A percentile compares a stretch with the other conserved stretches of the same genome.
Evolutionary conservation across 1,140 invertebrate genomes (phyloP).

Genomic region (Bradynema listronoti): DNA sequence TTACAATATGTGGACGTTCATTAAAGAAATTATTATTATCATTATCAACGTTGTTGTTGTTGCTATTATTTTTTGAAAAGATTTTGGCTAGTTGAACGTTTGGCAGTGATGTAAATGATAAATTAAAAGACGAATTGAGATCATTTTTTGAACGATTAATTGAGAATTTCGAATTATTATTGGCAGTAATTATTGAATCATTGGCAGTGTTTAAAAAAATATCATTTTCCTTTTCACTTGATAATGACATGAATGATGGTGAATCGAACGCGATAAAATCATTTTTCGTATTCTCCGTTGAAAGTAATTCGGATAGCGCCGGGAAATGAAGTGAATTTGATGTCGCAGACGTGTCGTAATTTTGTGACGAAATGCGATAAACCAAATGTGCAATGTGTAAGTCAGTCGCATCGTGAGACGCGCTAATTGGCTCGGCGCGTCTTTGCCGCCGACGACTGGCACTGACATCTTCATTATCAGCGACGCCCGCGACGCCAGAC

Average conservation of each 20-base stretch:
- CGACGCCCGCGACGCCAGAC: constrained; percentile 3
- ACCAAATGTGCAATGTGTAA: constrained; percentile 32
- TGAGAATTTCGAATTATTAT: too few species aligned
- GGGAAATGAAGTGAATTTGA: constrained; percentile 13
- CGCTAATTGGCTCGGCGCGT: constrained; percentile 3
- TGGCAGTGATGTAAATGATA: too few species aligned
- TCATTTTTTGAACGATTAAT: too few species aligned
- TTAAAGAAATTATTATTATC: not conserved
- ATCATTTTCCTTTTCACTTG: too few species aligned
- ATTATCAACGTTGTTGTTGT: not conserved
- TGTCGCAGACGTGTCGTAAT: constrained; percentile 26
- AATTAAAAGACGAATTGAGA: too few species aligned
- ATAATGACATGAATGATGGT: too few species aligned
- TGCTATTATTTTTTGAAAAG: too few species aligned
- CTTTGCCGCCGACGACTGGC: not conserved
- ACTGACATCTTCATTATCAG: constrained; percentile 5
- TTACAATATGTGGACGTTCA: not conserved
- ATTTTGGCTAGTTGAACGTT: too few species aligned
- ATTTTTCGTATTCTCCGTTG: too few species aligned
- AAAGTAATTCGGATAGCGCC: not conserved
- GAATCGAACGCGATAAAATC: too few species aligned
- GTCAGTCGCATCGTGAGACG: not conserved
- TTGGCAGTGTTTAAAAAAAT: too few species aligned
- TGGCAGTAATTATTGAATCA: too few species aligned
- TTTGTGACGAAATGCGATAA: constrained; percentile 19